A percentile compares a stretch with the other conserved stretches of the same genome.
Evolutionary conservation across 2,888 invertebrate genomes (phyloP).

Genomic region (Galerucella nymphaeae): DNA sequence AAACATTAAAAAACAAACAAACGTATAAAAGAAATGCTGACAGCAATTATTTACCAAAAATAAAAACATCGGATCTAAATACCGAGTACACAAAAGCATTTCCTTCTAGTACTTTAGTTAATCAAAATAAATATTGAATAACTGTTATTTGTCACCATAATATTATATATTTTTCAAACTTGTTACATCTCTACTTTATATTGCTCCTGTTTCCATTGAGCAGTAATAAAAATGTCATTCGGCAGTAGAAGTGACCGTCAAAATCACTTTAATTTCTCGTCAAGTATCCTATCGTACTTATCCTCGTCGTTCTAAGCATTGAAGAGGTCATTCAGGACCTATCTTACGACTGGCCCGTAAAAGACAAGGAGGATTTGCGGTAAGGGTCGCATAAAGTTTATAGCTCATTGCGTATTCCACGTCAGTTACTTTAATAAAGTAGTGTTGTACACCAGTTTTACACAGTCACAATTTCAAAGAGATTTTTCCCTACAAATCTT

Average conservation of each 20-base stretch:
- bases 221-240: conserved; percentile 26
- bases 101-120: not conserved
- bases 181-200: conserved; percentile 14
- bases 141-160: too few species aligned
- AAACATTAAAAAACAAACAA: not conserved
- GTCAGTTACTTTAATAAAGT: conserved; percentile 65
- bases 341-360: conserved; percentile 62
- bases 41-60: not conserved
- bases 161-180: not conserved
- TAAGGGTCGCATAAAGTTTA: conserved; percentile 65
- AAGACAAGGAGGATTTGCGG: conserved; percentile 63
- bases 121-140: not conserved
- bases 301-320: conserved; percentile 58
- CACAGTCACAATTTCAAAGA: conserved; percentile 38
- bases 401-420: conserved; percentile 65
- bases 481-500: conserved; percentile 6
- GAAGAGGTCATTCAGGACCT: conserved; percentile 63
- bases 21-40: not conserved
- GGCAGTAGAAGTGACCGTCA: conserved; percentile 45
- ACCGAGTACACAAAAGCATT: not conserved
- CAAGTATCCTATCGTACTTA: conserved; percentile 61
- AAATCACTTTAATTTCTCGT: conserved; percentile 55
- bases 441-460: conserved; percentile 50
- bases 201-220: conserved; percentile 20
- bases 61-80: too few species aligned